Evolutionary conservation across 2,797 vertebrate genomes (phyloP).

Genomic region (Sorex maritimensis): DNA sequence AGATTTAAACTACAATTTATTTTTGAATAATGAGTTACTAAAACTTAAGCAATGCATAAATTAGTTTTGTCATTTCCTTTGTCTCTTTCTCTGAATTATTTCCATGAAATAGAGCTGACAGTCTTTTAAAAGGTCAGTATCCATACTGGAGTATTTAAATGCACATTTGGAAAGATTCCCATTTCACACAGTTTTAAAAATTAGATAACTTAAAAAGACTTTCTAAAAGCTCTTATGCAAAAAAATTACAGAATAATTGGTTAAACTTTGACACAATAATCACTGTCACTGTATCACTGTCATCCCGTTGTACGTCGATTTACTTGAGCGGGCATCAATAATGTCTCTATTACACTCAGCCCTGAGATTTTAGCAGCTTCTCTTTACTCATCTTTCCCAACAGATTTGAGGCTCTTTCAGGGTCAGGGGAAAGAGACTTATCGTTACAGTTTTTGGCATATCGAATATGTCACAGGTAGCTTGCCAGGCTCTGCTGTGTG

Average conservation of each 20-base stretch:
- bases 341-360: too few relatives aligned
- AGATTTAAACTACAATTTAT: background rate
- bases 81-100: conserved; percentile 44
- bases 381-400: too few relatives aligned
- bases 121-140: background rate
- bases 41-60: background rate
- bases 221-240: background rate
- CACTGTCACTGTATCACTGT: too few relatives aligned
- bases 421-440: too few relatives aligned
- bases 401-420: too few relatives aligned
- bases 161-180: background rate
- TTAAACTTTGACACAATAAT: background rate
- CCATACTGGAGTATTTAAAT: background rate
- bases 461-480: too few relatives aligned
- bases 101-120: background rate
- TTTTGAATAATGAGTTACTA: conserved; percentile 57
- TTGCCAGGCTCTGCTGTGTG: too few relatives aligned
- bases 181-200: background rate
- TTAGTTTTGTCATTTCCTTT: background rate
- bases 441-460: too few relatives aligned
- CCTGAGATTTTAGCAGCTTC: too few relatives aligned
- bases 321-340: too few relatives aligned
- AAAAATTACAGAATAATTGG: conserved; percentile 4
- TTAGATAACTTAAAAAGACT: background rate
- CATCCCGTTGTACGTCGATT: too few relatives aligned